These are phyloP conservation scores for Plecotus auritus DNA, from an alignment of 2,113 vertebrate genomes.

Conservation along the genomic window DNA sequence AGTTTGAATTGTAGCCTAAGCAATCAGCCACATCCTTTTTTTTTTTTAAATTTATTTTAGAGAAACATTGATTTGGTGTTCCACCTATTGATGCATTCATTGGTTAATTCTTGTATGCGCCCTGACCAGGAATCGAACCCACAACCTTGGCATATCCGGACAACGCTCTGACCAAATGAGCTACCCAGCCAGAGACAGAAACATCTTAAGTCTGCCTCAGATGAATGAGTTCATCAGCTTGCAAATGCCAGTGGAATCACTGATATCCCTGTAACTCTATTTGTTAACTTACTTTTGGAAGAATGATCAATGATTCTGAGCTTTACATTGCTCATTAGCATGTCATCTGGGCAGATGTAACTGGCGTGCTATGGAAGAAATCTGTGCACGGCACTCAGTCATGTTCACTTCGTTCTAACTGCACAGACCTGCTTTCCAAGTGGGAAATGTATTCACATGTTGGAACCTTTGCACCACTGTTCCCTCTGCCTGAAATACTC, in stretches of 20 bases:
- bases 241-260: neutral
- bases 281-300: neutral
- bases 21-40: neutral
- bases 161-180: neutral
- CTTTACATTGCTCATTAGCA: neutral
- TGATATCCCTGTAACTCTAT: neutral
- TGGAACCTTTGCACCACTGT: neutral
- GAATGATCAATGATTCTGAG: neutral
- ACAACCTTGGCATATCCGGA: neutral
- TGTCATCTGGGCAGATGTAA: neutral
- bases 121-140: neutral
- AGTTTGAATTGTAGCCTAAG: neutral
- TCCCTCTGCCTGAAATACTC: neutral
- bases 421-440: neutral
- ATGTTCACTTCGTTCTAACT: neutral
- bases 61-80: neutral
- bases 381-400: neutral
- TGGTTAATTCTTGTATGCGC: neutral
- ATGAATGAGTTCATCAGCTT: neutral
- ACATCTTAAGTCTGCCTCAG: neutral
- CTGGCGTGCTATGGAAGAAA: accelerated
- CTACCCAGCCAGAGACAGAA: neutral
- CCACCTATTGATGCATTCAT: neutral
- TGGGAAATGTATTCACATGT: neutral
- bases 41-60: neutral